Evolutionary conservation across 2,888 invertebrate species (phyloP), one percentile per base, ranked within the genome.

Genomic region (Euphydryas editha): DNA sequence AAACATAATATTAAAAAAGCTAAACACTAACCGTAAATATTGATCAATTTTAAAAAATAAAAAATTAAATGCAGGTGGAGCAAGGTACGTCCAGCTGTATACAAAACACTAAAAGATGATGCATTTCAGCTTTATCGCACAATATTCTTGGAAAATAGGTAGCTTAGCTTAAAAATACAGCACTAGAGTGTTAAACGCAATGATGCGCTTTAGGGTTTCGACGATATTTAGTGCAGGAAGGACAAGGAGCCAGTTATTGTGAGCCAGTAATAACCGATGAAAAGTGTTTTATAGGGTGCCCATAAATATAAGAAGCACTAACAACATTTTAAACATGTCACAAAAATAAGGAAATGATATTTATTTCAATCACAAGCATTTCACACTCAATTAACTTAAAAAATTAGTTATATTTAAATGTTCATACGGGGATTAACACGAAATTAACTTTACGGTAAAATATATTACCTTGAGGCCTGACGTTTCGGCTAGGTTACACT

Each of bases 201-300:
- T 63, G 57, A 39, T 17, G 37, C 49, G 39, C 18, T 39, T 63
- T 63, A 47, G 47, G 47, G 49, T 39, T 39, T 55, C 57, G 39
- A 13, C 21, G 47, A 49, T 47, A 63, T 47, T 49, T 57, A 18
- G 21, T 39, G 57, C 57, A 63, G 62, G 24, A 51, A 51, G 24
- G 51, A 24, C 30, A 7, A 2, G 51, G 8, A 49, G 49, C 13
- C 21, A 21, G 11, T 62, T 47, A 57, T 56, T 37, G 13, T 30
- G 62, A 62, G 62, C n/a, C n/a, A n/a, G n/a, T 57, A 57, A 62
- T 56, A 46, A 62, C 62, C 56, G 47, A 62, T 62, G 42, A 44
- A 44, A 47, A 47, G 56, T 21, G 46, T 30, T n/a, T 15, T 39
- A 39, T 62, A 62, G 56, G 56, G 56, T 62, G 17, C 2, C 62